These are phyloP conservation scores for Myrmecophaga tridactyla DNA, from an alignment of 2,113 vertebrate genomes.

Conservation along the genomic window DNA sequence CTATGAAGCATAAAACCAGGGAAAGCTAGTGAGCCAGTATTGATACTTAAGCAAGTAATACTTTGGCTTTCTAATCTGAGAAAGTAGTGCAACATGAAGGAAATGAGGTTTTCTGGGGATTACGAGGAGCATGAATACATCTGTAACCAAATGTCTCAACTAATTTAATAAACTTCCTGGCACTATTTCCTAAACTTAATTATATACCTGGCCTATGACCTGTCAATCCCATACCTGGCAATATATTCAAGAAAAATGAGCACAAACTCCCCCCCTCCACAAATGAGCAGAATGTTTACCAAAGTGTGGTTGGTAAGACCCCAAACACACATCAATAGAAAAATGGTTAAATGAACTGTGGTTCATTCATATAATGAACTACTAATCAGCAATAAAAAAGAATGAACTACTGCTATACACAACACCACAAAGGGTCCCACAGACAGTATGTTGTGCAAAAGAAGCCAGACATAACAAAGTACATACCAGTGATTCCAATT, in stretches of 20 bases:
- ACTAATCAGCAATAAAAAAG: neutral
- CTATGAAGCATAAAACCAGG: neutral
- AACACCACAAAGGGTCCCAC: too few relatives aligned
- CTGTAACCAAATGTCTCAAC: neutral
- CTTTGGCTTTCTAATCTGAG: neutral
- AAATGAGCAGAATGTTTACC: neutral
- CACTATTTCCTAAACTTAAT: neutral
- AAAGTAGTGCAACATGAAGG: neutral
- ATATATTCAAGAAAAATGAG: neutral
- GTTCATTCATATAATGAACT: neutral
- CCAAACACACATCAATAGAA: neutral
- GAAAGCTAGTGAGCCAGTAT: neutral
- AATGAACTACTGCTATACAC: neutral
- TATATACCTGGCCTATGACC: neutral
- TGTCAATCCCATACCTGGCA: neutral
- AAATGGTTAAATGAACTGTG: neutral
- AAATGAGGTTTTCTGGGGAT: neutral
- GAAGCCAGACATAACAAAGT: neutral
- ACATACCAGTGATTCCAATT: neutral
- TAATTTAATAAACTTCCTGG: neutral
- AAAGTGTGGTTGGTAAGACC: neutral
- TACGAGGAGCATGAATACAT: neutral
- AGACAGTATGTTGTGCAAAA: neutral
- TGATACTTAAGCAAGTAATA: neutral
- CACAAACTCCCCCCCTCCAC: too few relatives aligned